A percentile compares a stretch with the other conserved stretches of the same genome.
These are phyloP conservation scores for Petrocephalus microphthalmus DNA, from an alignment of 2,113 vertebrate genomes.

Conservation along the genomic window DNA sequence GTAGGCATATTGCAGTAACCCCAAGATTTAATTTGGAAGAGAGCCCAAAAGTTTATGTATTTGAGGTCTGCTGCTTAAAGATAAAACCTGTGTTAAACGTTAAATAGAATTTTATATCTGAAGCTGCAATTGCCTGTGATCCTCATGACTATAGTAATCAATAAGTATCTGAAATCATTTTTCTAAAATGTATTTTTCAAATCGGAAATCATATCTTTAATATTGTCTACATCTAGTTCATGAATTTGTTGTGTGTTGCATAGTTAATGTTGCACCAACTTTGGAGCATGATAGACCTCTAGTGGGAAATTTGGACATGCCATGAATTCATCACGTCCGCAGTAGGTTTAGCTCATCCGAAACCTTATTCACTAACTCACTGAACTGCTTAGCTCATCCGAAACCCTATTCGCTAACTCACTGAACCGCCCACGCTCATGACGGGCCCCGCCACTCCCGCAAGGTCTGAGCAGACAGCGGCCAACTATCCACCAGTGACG, in stretches of 20 bases:
- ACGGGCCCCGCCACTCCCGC: neutral
- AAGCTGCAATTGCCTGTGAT: neutral
- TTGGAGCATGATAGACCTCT: neutral
- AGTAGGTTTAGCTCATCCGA: neutral
- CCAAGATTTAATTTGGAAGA: neutral
- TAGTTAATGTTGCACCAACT: neutral
- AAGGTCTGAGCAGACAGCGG: neutral
- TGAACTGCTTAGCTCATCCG: neutral
- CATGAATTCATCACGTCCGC: neutral
- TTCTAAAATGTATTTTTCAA: neutral
- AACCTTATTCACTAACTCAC: neutral
- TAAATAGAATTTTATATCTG: neutral
- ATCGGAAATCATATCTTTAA: neutral
- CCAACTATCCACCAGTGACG: neutral
- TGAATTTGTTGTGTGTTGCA: neutral
- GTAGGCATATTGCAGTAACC: neutral
- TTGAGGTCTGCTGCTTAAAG: neutral
- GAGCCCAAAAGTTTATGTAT: neutral
- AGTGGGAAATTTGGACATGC: neutral
- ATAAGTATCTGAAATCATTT: neutral
- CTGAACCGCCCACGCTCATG: neutral
- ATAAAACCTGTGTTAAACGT: conserved; percentile 1
- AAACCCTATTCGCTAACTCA: neutral
- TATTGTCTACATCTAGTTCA: neutral
- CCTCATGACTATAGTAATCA: neutral